Conservation (phyloP, 2,113 vertebrate species). For the Cardinalis cardinalis region DNA sequence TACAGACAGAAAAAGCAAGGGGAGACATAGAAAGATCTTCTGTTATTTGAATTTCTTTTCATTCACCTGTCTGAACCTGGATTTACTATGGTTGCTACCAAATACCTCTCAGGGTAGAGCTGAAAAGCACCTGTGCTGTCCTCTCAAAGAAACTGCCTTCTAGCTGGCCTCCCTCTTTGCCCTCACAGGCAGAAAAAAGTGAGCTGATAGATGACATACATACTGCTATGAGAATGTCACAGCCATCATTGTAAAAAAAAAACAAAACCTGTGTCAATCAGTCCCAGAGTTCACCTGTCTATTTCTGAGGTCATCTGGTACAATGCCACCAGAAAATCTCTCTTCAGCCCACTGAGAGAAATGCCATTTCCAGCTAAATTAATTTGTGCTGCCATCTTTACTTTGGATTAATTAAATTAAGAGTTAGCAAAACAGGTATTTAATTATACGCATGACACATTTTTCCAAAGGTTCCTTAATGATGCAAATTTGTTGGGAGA, state of each 20-base stretch:
- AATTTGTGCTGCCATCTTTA: slow-evolving; percentile 34
- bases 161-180: background rate
- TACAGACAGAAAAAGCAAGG: background rate
- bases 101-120: background rate
- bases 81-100: background rate
- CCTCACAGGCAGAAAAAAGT: background rate
- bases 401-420: slow-evolving; percentile 50
- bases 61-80: background rate
- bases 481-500: slow-evolving; percentile 45
- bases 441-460: slow-evolving; percentile 51
- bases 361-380: slow-evolving; percentile 43
- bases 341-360: slow-evolving; percentile 13
- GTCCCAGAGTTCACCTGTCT: background rate
- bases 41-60: background rate
- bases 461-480: slow-evolving; percentile 52
- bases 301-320: background rate
- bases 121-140: background rate
- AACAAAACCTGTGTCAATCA: background rate
- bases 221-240: background rate
- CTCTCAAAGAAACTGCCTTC: background rate
- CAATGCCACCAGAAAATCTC: background rate
- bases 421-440: slow-evolving; percentile 60
- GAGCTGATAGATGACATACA: background rate
- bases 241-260: background rate
- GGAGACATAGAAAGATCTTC: background rate